Conservation (phyloP, 2,888 invertebrate genomes). For the Rambutsinella grinnellia region DNA sequence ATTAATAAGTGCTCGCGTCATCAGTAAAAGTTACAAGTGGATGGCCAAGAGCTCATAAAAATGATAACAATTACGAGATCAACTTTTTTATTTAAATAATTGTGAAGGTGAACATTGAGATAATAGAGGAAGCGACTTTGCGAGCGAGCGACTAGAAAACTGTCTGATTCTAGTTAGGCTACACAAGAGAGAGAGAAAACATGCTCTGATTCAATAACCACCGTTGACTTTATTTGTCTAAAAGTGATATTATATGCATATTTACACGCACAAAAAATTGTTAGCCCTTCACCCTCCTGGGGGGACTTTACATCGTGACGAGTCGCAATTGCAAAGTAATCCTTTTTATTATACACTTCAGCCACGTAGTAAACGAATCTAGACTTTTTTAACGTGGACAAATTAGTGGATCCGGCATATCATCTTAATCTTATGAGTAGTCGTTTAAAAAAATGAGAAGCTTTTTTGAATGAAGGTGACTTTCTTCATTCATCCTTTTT, state of each 20-base stretch:
- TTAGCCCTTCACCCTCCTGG: not conserved
- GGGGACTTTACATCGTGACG: not conserved
- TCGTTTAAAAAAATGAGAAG: not conserved
- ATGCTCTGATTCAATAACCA: not conserved
- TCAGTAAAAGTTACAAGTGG: not conserved
- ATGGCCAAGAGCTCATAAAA: not conserved
- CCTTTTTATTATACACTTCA: no score
- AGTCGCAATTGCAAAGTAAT: no score
- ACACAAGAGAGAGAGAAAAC: not conserved
- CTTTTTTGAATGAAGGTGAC: not conserved
- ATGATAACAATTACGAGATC: not conserved
- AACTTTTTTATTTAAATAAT: not conserved
- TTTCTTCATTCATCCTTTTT: not conserved
- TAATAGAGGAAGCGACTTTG: not conserved
- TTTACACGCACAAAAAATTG: not conserved
- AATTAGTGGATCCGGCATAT: no score
- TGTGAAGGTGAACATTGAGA: not conserved
- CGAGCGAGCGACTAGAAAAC: not conserved
- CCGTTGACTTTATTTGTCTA: not conserved
- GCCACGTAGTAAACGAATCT: no score
- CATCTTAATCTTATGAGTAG: slow-evolving; percentile 2
- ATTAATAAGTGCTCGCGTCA: not conserved
- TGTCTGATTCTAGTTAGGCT: not conserved
- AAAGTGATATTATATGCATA: not conserved
- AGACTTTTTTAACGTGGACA: no score